Percentiles rank a stretch among this genome's conserved stretches.
Conservation (phyloP, 2,113 vertebrate species). For the Cyanoliseus patagonus region DNA sequence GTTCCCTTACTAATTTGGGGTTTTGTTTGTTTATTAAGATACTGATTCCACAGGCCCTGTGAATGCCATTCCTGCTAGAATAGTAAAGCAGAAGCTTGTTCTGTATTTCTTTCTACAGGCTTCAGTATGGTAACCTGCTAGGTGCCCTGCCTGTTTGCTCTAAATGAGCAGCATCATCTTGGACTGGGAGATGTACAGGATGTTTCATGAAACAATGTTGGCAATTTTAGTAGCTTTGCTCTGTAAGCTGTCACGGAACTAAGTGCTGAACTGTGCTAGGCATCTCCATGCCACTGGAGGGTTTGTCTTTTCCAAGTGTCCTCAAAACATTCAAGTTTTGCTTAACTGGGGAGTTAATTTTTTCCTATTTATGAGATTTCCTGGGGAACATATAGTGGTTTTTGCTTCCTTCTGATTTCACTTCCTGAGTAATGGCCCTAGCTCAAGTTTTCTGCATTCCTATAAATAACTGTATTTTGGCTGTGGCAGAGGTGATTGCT, state of each 20-base stretch:
- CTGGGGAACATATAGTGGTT: not conserved
- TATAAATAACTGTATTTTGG: not conserved
- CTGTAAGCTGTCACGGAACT: not conserved
- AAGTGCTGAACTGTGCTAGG: not conserved
- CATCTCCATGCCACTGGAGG: accelerated
- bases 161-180: not conserved
- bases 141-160: not conserved
- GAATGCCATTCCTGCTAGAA: not conserved
- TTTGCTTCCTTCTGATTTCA: not conserved
- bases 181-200: not conserved
- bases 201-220: not conserved
- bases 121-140: not conserved
- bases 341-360: not conserved
- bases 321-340: not conserved
- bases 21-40: not conserved
- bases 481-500: not conserved
- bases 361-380: not conserved
- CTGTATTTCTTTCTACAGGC: not conserved
- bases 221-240: not conserved
- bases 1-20: not conserved
- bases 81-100: not conserved
- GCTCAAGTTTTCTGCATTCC: not conserved
- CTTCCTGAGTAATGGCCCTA: not conserved
- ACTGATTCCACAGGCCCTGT: not conserved
- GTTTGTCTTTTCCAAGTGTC: not conserved